phyloP scores from a whole-genome alignment of 2,888 invertebrate genomes.

The Limnephilus auricula region DNA sequence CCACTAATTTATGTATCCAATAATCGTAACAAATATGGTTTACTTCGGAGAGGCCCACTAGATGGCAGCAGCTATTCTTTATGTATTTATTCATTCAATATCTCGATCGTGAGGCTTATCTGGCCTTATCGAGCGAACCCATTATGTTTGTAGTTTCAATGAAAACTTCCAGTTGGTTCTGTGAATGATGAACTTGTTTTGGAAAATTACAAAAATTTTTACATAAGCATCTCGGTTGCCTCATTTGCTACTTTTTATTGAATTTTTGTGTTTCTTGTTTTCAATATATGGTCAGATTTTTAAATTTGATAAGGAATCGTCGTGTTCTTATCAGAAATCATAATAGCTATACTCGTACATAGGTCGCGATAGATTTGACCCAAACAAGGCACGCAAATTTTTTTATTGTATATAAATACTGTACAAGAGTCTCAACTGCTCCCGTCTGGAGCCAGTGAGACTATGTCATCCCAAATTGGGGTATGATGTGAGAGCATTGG shows the following conservation, averaged over 20 bases:
- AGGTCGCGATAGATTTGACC: too few relatives aligned
- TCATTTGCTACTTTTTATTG: neutral
- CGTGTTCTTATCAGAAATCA: neutral
- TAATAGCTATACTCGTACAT: too few relatives aligned
- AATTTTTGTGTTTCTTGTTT: neutral
- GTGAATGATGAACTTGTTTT: neutral
- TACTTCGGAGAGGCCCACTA: constrained; percentile 19
- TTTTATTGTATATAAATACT: too few relatives aligned
- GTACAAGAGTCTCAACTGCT: too few relatives aligned
- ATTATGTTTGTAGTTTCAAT: neutral
- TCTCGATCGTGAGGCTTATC: constrained; percentile 3
- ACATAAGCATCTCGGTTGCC: neutral
- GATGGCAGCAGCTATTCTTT: neutral
- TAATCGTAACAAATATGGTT: constrained; percentile 53
- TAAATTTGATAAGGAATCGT: neutral
- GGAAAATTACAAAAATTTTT: neutral
- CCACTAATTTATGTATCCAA: constrained; percentile 46
- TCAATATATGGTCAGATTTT: neutral
- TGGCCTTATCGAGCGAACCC: constrained; percentile 2
- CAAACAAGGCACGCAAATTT: too few relatives aligned
- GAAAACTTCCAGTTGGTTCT: neutral
- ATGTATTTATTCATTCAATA: neutral
- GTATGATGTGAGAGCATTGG: too few relatives aligned
- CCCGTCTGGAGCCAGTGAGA: too few relatives aligned
- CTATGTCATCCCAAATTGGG: too few relatives aligned